A percentile compares a stretch with the other conserved stretches of the same genome.
These are phyloP conservation scores for Avahi laniger DNA, from an alignment of 2,797 vertebrate species.

Conservation along the genomic window DNA sequence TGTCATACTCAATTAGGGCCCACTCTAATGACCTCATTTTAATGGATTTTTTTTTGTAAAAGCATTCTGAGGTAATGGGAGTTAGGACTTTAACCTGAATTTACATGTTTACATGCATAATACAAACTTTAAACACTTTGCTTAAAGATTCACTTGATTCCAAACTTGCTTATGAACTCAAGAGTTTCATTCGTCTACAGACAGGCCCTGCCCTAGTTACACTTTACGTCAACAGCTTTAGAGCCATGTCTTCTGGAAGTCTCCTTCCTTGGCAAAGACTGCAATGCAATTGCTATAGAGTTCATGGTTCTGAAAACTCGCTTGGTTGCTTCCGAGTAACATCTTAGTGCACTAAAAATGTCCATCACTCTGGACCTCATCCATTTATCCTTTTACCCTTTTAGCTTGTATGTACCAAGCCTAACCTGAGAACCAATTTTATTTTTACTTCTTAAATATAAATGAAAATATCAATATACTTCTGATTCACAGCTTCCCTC, in stretches of 20 bases:
- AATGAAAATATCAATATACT: neutral
- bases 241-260: conserved; percentile 87
- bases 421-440: neutral
- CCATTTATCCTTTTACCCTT: conserved; percentile 92
- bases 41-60: neutral
- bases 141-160: conserved; percentile 89
- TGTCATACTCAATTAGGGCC: neutral
- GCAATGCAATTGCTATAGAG: conserved; percentile 89
- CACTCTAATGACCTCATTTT: neutral
- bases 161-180: conserved; percentile 89
- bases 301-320: conserved; percentile 90
- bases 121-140: conserved; percentile 78
- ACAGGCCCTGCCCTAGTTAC: conserved; percentile 92
- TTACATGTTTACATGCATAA: neutral
- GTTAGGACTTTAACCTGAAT: neutral
- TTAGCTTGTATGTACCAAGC: conserved; percentile 81
- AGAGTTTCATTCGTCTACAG: conserved; percentile 90
- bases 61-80: neutral
- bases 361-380: conserved; percentile 91
- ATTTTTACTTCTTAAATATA: neutral
- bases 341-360: conserved; percentile 88
- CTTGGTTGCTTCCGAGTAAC: conserved; percentile 90
- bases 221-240: conserved; percentile 91
- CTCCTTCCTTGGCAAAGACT: conserved; percentile 85
- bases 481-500: neutral